A percentile compares a stretch with the other conserved stretches of the same genome.
phyloP scores from a whole-genome alignment of 2,113 vertebrate genomes.

The Nyctibius bracteatus region DNA sequence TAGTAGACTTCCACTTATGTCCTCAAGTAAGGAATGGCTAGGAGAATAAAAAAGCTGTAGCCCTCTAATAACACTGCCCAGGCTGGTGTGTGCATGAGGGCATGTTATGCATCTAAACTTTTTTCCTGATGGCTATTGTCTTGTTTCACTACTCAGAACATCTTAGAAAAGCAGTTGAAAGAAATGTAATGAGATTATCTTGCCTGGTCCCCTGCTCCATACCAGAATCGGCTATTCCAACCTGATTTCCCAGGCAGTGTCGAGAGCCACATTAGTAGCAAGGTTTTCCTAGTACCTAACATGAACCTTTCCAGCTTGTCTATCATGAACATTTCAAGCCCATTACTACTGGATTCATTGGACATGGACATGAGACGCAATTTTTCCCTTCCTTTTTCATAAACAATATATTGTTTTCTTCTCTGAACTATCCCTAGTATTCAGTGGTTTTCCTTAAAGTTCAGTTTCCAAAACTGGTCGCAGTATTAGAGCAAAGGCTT shows the following conservation, averaged over 20 bases:
- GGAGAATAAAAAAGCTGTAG: neutral
- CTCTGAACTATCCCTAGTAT: neutral
- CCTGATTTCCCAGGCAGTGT: neutral
- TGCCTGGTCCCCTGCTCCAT: neutral
- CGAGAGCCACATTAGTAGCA: neutral
- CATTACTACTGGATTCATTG: neutral
- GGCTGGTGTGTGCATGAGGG: neutral
- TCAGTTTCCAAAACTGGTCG: neutral
- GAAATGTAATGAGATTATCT: neutral
- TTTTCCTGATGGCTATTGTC: neutral
- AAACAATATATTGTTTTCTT: neutral
- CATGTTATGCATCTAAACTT: neutral
- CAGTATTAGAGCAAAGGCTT: neutral
- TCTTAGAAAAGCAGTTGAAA: neutral
- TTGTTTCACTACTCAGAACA: neutral
- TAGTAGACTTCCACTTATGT: neutral
- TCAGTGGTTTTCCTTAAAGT: neutral
- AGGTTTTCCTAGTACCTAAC: neutral
- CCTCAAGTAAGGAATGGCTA: neutral
- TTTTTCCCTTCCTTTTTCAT: neutral
- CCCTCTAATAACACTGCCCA: neutral
- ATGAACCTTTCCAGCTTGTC: neutral
- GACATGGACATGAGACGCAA: neutral
- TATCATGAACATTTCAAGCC: neutral
- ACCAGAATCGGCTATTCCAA: neutral